These are phyloP conservation scores for Andricus curvator DNA, from an alignment of 2,888 invertebrate species.

Conservation along the genomic window DNA sequence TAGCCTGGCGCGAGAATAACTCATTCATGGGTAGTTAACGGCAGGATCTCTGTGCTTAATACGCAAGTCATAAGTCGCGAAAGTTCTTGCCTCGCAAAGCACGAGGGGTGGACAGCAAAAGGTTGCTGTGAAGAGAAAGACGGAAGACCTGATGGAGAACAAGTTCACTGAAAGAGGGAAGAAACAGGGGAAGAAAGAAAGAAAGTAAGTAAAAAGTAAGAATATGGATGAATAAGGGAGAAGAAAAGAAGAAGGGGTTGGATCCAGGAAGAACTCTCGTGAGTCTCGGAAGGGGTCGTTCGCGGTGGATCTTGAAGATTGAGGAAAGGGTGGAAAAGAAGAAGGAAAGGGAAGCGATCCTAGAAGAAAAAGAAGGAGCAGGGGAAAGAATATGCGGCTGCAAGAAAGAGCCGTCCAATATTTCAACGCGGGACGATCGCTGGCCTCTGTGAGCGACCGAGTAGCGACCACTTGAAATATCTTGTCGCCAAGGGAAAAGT, in stretches of 20 bases:
- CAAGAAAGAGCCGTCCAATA: constrained; percentile 77
- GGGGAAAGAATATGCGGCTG: constrained; percentile 73
- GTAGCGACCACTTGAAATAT: constrained; percentile 77
- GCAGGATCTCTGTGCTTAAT: constrained; percentile 66
- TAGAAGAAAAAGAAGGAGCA: constrained; percentile 50
- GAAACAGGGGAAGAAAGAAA: background rate
- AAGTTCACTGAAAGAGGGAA: background rate
- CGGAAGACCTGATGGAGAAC: background rate
- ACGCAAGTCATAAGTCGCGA: constrained; percentile 72
- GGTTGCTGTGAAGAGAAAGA: constrained; percentile 20
- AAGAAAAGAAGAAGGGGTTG: constrained; percentile 13
- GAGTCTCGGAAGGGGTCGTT: constrained; percentile 19
- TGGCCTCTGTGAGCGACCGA: constrained; percentile 56
- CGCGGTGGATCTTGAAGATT: constrained; percentile 17
- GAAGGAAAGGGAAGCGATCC: constrained; percentile 41
- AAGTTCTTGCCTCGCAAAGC: constrained; percentile 46
- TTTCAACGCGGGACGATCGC: constrained; percentile 73
- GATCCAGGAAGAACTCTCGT: background rate
- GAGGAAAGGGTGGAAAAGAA: constrained; percentile 32
- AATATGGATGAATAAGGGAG: background rate
- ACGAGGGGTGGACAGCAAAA: constrained; percentile 29
- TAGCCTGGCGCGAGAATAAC: constrained; percentile 66
- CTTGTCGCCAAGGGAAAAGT: constrained; percentile 77
- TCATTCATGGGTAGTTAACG: constrained; percentile 78
- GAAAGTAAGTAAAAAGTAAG: background rate